A percentile compares a stretch with the other conserved stretches of the same genome.
These are phyloP conservation scores for Iselma pallidipennis DNA, from an alignment of 2,888 invertebrate genomes.

Conservation along the genomic window DNA sequence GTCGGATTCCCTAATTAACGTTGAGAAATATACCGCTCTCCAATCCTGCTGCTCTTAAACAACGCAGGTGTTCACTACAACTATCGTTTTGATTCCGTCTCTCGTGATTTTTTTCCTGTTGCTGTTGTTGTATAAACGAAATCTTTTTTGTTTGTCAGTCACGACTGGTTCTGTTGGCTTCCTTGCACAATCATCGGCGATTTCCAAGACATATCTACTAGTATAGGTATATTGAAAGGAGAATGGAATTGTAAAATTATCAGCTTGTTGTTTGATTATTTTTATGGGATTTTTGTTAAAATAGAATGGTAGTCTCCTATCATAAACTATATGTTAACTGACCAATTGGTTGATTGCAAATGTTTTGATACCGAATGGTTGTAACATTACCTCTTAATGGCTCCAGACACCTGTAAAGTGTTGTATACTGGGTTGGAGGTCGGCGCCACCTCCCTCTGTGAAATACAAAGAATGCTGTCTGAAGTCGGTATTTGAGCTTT, in stretches of 20 bases:
- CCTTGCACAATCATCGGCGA: slow-evolving; percentile 33
- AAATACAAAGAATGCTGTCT: slow-evolving; percentile 38
- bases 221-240: too few species aligned
- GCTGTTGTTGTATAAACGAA: too few species aligned
- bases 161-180: slow-evolving; percentile 39
- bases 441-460: slow-evolving; percentile 49
- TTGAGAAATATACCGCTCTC: slow-evolving; percentile 26
- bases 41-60: slow-evolving; percentile 11
- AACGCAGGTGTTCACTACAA: slow-evolving; percentile 43
- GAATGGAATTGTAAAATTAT: slow-evolving; percentile 11
- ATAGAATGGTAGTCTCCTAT: neutral
- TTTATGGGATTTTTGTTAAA: neutral
- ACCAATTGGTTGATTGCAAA: slow-evolving; percentile 33
- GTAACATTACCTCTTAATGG: slow-evolving; percentile 39
- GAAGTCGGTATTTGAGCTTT: slow-evolving; percentile 32
- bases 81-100: slow-evolving; percentile 39
- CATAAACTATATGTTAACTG: neutral
- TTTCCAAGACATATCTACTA: slow-evolving; percentile 18
- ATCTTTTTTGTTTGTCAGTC: slow-evolving; percentile 37
- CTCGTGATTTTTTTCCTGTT: slow-evolving; percentile 37
- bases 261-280: neutral
- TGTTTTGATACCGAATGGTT: slow-evolving; percentile 34
- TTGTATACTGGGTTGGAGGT: slow-evolving; percentile 34
- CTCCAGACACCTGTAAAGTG: slow-evolving; percentile 45
- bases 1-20: slow-evolving; percentile 23